A percentile compares a stretch with the other conserved stretches of the same genome.
phyloP scores from a whole-genome alignment of 2,113 vertebrate species.

The Gallinago paraguaiae region DNA sequence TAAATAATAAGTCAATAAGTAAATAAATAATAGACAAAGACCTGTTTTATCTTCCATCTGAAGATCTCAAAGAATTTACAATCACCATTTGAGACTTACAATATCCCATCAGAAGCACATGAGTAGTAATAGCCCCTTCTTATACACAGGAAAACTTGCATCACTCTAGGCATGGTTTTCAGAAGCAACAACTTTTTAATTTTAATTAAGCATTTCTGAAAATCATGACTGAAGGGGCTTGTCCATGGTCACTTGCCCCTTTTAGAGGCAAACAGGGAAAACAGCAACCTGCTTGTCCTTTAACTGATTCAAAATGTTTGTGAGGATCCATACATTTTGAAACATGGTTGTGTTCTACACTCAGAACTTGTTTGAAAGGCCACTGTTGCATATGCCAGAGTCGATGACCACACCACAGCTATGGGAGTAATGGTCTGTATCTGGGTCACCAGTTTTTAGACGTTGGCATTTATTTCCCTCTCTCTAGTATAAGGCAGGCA shows the following conservation, averaged over 20 bases:
- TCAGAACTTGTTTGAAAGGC: neutral
- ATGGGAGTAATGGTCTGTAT: neutral
- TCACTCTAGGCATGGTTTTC: neutral
- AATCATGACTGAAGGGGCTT: neutral
- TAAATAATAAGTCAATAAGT: slow-evolving; percentile 66
- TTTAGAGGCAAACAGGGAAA: neutral
- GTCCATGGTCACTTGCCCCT: neutral
- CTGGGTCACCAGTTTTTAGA: neutral
- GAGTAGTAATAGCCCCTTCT: neutral
- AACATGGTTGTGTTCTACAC: neutral
- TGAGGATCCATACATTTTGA: neutral
- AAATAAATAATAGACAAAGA: slow-evolving; percentile 70
- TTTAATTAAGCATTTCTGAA: neutral
- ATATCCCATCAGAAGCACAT: neutral
- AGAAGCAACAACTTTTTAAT: neutral
- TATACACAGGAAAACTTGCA: neutral
- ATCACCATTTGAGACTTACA: neutral
- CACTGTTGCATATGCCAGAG: neutral
- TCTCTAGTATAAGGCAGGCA: neutral
- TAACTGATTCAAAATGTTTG: neutral
- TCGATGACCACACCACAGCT: neutral
- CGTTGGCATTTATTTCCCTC: neutral
- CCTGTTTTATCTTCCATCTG: slow-evolving; percentile 57
- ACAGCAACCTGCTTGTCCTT: neutral
- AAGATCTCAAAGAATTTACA: slow-evolving; percentile 51